Evolutionary conservation across 1,140 invertebrate species (phyloP), one percentile per base, ranked within the genome.

Genomic region (Aleiodes sp.): DNA sequence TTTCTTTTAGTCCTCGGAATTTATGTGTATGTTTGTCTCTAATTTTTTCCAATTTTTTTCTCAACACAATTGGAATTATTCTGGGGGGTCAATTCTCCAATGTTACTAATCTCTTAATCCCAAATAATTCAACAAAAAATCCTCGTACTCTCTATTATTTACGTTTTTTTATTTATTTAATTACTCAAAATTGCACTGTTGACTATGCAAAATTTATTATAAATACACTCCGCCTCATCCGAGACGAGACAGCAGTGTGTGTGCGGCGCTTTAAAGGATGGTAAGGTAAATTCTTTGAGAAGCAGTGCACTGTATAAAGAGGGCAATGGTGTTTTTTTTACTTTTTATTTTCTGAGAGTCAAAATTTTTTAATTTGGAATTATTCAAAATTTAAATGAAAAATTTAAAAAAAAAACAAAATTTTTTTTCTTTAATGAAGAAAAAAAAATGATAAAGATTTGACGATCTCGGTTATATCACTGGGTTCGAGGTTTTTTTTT

Each of bases 271-370:
- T 70, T 73, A 74, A n/a, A 61, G 21, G 14, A 74, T 79, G 83
- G 83, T 85, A 85, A 85, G 83, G 74, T 63, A 64, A 72, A 73
- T 65, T 69, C 28, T 39, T 68, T 71, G 63, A 74, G 56, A 73
- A 83, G 83, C 83, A 85, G 82, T 84, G 84, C 84, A 84, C 84
- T 84, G 84, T 85, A 80, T 79, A 73, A 77, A 78, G 73, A 79
- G 80, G 80, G 80, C 80, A 77, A 78, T 68, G 56, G 33, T 68
- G 57, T 68, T 46, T 65, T 26, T 57, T 57, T 37, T 62, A 28
- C 6, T 59, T 59, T 29, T 59, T 33, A 59, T 59, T 59, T 29
- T 59, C 28, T 59, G 28, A 12, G 31, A 61, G 61, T 41, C 14
- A 68, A 68, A 52, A 31, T 60, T 29, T 68, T 52, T 31, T 21